A percentile compares a stretch with the other conserved stretches of the same genome.
These are phyloP conservation scores for Sarcophaga subvicina DNA, from an alignment of 2,888 invertebrate species.

Conservation along the genomic window DNA sequence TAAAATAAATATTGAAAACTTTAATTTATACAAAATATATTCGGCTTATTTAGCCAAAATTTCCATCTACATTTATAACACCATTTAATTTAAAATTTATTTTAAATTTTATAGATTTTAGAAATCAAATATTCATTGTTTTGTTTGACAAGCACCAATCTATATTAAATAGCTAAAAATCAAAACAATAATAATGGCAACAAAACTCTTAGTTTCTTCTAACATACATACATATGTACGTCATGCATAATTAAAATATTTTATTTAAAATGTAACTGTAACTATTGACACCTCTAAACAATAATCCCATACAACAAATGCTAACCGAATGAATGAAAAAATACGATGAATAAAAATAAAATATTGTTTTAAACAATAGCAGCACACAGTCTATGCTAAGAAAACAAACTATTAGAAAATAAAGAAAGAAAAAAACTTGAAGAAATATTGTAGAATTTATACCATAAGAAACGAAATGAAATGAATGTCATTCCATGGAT, in stretches of 20 bases:
- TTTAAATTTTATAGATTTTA: too few relatives aligned
- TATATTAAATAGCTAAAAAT: not conserved
- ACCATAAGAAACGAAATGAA: not conserved
- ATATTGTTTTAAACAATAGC: conserved; percentile 12
- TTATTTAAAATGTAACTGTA: conserved; percentile 6
- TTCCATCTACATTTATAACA: too few relatives aligned
- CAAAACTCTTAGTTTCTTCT: not conserved
- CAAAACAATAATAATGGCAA: not conserved
- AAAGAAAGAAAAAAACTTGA: not conserved
- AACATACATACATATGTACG: not conserved
- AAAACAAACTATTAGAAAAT: not conserved
- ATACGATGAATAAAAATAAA: not conserved
- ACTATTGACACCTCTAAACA: conserved; percentile 5
- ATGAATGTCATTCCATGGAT: conserved; percentile 8
- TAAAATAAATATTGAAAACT: too few relatives aligned
- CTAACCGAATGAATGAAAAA: not conserved
- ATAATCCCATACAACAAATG: not conserved
- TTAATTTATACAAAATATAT: too few relatives aligned
- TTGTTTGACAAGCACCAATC: not conserved
- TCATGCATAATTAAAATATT: conserved; percentile 7
- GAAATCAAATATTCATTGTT: too few relatives aligned
- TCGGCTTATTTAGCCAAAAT: too few relatives aligned
- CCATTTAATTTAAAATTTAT: too few relatives aligned
- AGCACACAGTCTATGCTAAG: not conserved
- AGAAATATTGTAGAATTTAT: not conserved